phyloP scores from a whole-genome alignment of 1,140 invertebrate genomes.

The Ectropis grisescens region DNA sequence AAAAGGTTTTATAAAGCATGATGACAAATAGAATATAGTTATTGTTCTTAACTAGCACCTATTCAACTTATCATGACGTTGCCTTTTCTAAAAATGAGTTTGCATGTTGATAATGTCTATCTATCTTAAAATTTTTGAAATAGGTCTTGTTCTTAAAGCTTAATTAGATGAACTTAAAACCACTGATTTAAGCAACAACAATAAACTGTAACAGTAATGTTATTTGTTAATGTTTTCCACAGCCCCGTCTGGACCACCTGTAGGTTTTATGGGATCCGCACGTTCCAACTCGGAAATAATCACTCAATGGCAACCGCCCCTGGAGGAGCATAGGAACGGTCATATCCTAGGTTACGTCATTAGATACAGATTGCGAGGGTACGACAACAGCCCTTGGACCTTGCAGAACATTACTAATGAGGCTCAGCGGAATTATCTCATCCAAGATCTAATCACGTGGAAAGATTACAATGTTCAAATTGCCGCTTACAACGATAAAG shows the following conservation, averaged over 20 bases:
- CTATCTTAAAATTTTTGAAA: too few species aligned
- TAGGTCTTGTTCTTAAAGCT: too few species aligned
- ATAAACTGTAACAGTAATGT: too few species aligned
- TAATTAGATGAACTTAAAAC: too few species aligned
- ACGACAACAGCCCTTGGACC: constrained; percentile 91
- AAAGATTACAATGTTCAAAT: constrained; percentile 98
- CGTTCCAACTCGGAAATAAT: constrained; percentile 95
- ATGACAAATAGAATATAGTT: too few species aligned
- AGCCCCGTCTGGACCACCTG: constrained; percentile 91
- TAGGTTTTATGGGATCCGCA: constrained; percentile 92
- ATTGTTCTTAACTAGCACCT: too few species aligned
- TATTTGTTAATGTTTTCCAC: too few species aligned
- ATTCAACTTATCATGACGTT: too few species aligned
- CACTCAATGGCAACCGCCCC: constrained; percentile 96
- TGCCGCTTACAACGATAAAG: constrained; percentile 97
- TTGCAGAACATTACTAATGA: constrained; percentile 93
- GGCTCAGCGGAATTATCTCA: constrained; percentile 91
- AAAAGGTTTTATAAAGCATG: too few species aligned
- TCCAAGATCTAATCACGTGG: constrained; percentile 96
- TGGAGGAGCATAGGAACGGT: constrained; percentile 94
- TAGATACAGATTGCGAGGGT: constrained; percentile 91
- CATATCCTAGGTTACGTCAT: constrained; percentile 94
- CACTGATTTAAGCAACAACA: too few species aligned
- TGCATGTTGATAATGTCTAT: too few species aligned
- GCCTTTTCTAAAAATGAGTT: too few species aligned